These are phyloP conservation scores for Malacoctenus gilli DNA, from an alignment of 2,797 vertebrate genomes.

Conservation along the genomic window DNA sequence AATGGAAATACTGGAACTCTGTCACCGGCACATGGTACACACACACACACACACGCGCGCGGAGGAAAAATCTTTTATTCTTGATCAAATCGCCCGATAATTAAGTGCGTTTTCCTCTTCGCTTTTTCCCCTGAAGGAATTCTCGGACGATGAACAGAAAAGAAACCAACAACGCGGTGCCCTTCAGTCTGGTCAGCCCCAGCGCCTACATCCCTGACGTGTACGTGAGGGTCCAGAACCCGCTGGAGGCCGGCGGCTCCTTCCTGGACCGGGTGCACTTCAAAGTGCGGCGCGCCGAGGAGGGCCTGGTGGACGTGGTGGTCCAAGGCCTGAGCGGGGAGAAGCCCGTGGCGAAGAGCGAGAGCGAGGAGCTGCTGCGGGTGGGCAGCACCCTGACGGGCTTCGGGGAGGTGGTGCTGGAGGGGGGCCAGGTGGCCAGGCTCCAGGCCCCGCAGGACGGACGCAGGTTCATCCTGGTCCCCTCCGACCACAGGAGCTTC, in stretches of 20 bases:
- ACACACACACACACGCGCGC: not conserved
- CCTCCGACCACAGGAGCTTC: conserved; percentile 72
- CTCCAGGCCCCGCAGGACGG: conserved; percentile 75
- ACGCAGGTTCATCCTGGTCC: conserved; percentile 71
- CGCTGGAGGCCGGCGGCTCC: conserved; percentile 68
- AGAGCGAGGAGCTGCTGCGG: conserved; percentile 76
- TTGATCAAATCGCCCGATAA: not conserved
- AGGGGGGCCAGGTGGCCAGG: conserved; percentile 67
- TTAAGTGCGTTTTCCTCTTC: not conserved
- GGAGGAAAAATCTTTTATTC: not conserved
- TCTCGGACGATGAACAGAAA: conserved; percentile 57
- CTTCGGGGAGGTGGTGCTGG: conserved; percentile 82
- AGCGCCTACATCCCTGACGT: conserved; percentile 57
- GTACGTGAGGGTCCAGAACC: conserved; percentile 71
- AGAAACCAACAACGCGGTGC: conserved; percentile 73
- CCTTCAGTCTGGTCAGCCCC: conserved; percentile 76
- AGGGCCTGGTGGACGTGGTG: conserved; percentile 56
- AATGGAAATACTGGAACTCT: conserved; percentile 76
- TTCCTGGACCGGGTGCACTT: conserved; percentile 73
- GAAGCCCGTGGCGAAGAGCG: conserved; percentile 61
- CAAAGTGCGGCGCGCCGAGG: conserved; percentile 48
- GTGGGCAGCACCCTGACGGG: conserved; percentile 74
- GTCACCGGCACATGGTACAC: conserved; percentile 68
- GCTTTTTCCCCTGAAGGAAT: conserved; percentile 64
- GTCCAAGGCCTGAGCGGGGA: conserved; percentile 69